A percentile compares a stretch with the other conserved stretches of the same genome.
Conservation (phyloP, 35 echinoderm and acorn worm species). For the Holothuria glaberrima region DNA sequence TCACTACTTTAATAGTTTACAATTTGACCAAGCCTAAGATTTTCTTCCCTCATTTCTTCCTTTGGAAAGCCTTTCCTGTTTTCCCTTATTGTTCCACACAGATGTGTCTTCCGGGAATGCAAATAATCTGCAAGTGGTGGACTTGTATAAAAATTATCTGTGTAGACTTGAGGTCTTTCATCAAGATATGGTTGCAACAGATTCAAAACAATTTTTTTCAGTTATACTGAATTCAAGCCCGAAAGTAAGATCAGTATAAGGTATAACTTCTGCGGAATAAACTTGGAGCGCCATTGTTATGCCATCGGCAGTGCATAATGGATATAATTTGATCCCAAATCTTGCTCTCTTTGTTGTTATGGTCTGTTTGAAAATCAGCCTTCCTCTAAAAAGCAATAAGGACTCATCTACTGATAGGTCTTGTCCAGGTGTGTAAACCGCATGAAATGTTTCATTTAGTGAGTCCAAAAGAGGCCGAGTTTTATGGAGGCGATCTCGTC, state of each 20-base stretch:
- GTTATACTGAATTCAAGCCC: neutral
- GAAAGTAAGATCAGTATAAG: neutral
- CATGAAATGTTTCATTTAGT: neutral
- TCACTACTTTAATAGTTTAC: neutral
- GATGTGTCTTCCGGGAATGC: neutral
- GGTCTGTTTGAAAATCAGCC: neutral
- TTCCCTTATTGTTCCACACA: neutral
- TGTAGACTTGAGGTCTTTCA: neutral
- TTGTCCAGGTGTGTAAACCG: neutral
- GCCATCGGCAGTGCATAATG: neutral
- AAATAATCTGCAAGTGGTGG: neutral
- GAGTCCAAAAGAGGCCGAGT: neutral
- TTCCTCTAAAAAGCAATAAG: neutral
- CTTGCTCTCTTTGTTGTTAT: neutral
- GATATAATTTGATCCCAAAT: neutral
- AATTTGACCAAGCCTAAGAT: neutral
- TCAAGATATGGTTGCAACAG: neutral
- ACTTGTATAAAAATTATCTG: conserved; percentile 4
- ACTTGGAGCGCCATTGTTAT: neutral
- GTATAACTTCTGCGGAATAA: neutral
- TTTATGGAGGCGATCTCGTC: neutral
- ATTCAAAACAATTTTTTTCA: neutral
- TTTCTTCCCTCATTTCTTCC: neutral
- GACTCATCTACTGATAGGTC: neutral
- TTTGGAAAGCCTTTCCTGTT: neutral